Evolutionary conservation across 2,797 vertebrate genomes (phyloP).

Genomic region (Gymnodraco acuticeps): DNA sequence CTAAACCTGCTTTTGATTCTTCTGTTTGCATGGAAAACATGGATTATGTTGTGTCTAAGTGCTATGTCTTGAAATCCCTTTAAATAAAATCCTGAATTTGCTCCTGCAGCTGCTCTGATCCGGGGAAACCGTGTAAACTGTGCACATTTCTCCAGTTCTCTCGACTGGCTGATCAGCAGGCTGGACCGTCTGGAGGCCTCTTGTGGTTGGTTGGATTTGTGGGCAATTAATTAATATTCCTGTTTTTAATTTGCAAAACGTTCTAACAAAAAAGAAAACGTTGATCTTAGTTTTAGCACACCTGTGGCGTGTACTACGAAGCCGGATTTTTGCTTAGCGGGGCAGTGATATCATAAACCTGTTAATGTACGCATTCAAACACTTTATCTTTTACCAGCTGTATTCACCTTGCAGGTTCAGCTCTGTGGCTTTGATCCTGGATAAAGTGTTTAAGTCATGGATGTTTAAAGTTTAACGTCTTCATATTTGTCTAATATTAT

Average conservation of each 20-base stretch:
- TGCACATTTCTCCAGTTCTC: constrained; percentile 92
- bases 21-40: not conserved
- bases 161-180: constrained; percentile 95
- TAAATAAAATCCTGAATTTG: not conserved
- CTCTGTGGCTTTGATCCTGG: too few relatives aligned
- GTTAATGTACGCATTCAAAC: too few relatives aligned
- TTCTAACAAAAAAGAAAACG: too few relatives aligned
- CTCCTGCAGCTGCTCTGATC: constrained; percentile 89
- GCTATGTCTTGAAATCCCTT: not conserved
- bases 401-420: too few relatives aligned
- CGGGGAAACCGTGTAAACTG: constrained; percentile 93
- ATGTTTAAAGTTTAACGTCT: too few relatives aligned
- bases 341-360: too few relatives aligned
- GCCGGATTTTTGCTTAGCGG: too few relatives aligned
- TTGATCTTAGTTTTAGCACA: not conserved
- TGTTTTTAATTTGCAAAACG: not conserved
- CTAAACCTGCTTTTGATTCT: constrained; percentile 1
- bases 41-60: not conserved
- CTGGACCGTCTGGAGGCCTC: constrained; percentile 93
- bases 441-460: too few relatives aligned
- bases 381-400: too few relatives aligned
- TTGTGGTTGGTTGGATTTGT: constrained; percentile 84
- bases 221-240: not conserved
- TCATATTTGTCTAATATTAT: too few relatives aligned
- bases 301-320: not conserved